Evolutionary conservation across 2,113 vertebrate genomes (phyloP), one percentile per base, ranked within the genome.

Genomic region (Formicarius rufipectus): DNA sequence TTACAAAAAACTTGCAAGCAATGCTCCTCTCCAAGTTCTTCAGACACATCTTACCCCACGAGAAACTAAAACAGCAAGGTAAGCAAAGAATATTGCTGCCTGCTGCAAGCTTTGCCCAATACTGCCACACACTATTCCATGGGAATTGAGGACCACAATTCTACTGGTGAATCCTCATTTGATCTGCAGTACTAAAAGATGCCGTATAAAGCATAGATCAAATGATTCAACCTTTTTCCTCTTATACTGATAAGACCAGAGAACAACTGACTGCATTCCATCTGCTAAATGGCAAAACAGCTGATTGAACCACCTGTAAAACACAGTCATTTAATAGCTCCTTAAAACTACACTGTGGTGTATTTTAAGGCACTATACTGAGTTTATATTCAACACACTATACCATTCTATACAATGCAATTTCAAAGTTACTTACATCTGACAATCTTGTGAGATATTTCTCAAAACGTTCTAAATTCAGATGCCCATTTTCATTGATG

Each of bases 401-500:
- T 6, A 67, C 6, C 2, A 0, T 68, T 55, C 55, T 9, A 17
- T 2, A 45, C 3, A 62, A 11, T 8, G 17, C 9, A 58, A 84
- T 75, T 90, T 50, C 14, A 4, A 73, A 81, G 20, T 72, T 96
- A 98, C 98, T 98, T 97, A 99, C 99, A 97, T 99, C 98, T 89
- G 99, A 98, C 53, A 99, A 97, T 94, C 99, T 99, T 87, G 98
- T 97, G 93, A 99, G 97, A 96, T 99, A 99, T 87, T 99, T 99
- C 97, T 99, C 99, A 98, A 99, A 99, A 95, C 98, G 98, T 75
- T 94, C 96, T 94, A 99, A 98, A 97, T 99, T 99, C 83, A 99
- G 98, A 96, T 99, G 98, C 4, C 99, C 99, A 4, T 98, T 99
- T 98, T 99, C 99, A 98, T 99, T 99, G 96, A 99, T 98, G 97